Evolutionary conservation across 2,797 vertebrate genomes (phyloP).

Genomic region (Macropodus opercularis): DNA sequence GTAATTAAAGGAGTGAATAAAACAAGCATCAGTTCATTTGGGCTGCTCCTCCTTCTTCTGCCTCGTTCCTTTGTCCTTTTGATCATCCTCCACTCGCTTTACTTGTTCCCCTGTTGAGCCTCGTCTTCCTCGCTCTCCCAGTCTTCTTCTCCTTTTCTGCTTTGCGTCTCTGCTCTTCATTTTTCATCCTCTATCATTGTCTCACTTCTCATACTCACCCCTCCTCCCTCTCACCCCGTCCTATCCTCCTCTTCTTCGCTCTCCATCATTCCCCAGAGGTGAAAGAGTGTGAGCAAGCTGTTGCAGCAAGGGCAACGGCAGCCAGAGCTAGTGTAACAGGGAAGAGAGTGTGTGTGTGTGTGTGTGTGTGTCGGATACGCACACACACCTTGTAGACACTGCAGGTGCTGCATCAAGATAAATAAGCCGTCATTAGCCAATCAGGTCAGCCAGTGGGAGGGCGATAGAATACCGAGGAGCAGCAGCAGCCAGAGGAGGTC

Average conservation of each 20-base stretch:
- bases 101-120: conserved; percentile 5
- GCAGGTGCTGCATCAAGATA: conserved; percentile 82
- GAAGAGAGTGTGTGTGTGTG: too few species aligned
- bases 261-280: conserved; percentile 59
- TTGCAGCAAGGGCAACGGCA: conserved; percentile 59
- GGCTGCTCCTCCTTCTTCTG: conserved; percentile 36
- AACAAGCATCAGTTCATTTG: conserved; percentile 59
- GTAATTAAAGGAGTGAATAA: conserved; percentile 73
- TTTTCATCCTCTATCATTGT: conserved; percentile 37
- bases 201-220: conserved; percentile 29
- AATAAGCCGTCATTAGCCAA: conserved; percentile 82
- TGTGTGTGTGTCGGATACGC: too few species aligned
- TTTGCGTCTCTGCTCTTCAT: neutral
- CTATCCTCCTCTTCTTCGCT: conserved; percentile 12
- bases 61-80: conserved; percentile 20
- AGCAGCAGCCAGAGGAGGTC: conserved; percentile 71
- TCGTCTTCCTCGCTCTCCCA: neutral
- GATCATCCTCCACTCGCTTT: conserved; percentile 10
- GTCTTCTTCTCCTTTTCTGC: conserved; percentile 4
- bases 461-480: conserved; percentile 62
- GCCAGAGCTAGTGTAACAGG: conserved; percentile 33
- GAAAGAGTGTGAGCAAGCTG: conserved; percentile 58
- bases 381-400: conserved; percentile 47
- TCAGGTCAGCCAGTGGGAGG: conserved; percentile 78
- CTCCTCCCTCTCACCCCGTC: conserved; percentile 25